Evolutionary conservation across 2,888 invertebrate species (phyloP).

Genomic region (Caenorhabditis afra): DNA sequence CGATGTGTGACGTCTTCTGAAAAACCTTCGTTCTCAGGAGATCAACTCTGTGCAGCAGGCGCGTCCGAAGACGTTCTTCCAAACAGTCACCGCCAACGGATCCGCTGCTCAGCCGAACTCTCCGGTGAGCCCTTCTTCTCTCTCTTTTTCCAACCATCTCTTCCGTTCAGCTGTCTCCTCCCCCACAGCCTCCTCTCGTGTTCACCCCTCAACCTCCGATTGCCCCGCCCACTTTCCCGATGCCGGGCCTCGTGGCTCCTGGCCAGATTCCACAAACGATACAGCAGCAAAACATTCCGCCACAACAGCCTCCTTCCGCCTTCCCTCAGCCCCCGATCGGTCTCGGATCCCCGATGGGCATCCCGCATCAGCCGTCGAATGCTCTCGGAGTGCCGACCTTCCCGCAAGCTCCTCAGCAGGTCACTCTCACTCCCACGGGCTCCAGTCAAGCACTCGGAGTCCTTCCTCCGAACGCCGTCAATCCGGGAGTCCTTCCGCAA

Average conservation of each 20-base stretch:
- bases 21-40: not conserved
- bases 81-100: slow-evolving; percentile 58
- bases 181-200: slow-evolving; percentile 56
- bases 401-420: slow-evolving; percentile 38
- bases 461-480: slow-evolving; percentile 10
- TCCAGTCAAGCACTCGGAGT: slow-evolving; percentile 35
- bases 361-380: slow-evolving; percentile 58
- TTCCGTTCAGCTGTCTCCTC: slow-evolving; percentile 35
- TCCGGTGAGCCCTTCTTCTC: not conserved
- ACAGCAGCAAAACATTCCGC: slow-evolving; percentile 42
- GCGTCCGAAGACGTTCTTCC: slow-evolving; percentile 48
- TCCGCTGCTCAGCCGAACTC: slow-evolving; percentile 17
- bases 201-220: slow-evolving; percentile 57
- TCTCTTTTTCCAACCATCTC: not conserved
- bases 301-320: slow-evolving; percentile 39
- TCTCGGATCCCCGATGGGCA: slow-evolving; percentile 20
- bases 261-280: slow-evolving; percentile 30
- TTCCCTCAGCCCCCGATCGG: slow-evolving; percentile 38
- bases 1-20: too few relatives aligned
- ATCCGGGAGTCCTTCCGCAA: slow-evolving; percentile 12
- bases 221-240: slow-evolving; percentile 44
- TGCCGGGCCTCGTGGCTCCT: slow-evolving; percentile 35
- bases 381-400: slow-evolving; percentile 42
- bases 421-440: slow-evolving; percentile 33
- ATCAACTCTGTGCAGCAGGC: slow-evolving; percentile 1